A percentile compares a stretch with the other conserved stretches of the same genome.
Conservation (phyloP, 2,113 vertebrate genomes). For the Jaculus jaculus region DNA sequence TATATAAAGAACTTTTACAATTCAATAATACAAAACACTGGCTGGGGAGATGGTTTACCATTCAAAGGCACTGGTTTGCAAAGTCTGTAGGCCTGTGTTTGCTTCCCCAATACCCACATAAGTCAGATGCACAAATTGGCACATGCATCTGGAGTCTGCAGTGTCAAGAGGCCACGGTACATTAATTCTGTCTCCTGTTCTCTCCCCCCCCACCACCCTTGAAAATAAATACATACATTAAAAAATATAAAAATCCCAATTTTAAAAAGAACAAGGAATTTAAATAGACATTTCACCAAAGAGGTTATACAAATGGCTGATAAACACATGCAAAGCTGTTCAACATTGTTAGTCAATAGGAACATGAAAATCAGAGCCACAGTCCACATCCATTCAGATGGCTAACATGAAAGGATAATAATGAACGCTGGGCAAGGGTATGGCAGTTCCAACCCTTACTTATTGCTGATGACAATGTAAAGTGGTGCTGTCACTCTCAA, state of each 20-base stretch:
- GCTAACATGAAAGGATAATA: background rate
- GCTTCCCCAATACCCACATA: too few species aligned
- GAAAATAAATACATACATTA: too few species aligned
- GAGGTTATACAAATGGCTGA: background rate
- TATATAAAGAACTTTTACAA: background rate
- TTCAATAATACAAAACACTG: background rate
- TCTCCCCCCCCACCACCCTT: too few species aligned
- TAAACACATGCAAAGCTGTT: background rate
- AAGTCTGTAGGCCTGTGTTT: too few species aligned
- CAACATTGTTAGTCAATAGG: background rate
- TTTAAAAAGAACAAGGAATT: background rate
- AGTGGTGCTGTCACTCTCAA: background rate
- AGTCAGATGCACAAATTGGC: too few species aligned
- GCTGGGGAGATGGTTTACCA: too few species aligned
- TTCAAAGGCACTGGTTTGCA: too few species aligned
- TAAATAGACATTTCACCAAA: constrained; percentile 15
- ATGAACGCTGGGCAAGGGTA: background rate
- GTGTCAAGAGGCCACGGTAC: too few species aligned
- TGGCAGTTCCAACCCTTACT: background rate
- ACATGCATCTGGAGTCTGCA: too few species aligned
- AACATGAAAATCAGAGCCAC: constrained; percentile 4
- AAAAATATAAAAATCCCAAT: too few species aligned
- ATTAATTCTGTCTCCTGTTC: too few species aligned
- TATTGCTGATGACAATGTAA: background rate
- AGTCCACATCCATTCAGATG: background rate